Evolutionary conservation across 2,113 vertebrate species (phyloP).

Genomic region (Aix galericulata): DNA sequence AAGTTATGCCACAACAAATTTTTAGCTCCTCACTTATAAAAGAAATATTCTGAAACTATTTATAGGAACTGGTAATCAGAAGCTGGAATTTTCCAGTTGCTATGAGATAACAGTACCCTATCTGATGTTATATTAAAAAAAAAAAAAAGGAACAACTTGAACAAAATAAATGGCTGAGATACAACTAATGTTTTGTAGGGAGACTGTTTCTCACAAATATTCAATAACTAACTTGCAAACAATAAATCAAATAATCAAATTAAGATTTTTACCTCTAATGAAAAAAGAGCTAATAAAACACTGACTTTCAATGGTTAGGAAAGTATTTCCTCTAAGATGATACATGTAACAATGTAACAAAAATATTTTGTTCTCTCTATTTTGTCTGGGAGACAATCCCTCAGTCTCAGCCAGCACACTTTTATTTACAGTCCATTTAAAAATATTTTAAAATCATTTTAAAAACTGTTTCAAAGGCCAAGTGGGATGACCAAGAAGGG

Average conservation of each 20-base stretch:
- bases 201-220: neutral
- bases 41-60: neutral
- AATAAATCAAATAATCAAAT: neutral
- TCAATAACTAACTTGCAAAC: neutral
- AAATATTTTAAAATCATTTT: neutral
- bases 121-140: neutral
- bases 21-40: neutral
- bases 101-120: rapidly evolving
- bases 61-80: neutral
- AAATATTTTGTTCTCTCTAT: neutral
- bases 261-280: neutral
- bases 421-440: neutral
- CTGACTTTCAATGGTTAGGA: neutral
- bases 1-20: neutral
- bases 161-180: neutral
- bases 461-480: neutral
- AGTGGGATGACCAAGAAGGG: neutral
- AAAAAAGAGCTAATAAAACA: neutral
- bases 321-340: neutral
- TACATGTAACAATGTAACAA: neutral
- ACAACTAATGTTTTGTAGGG: neutral
- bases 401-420: neutral
- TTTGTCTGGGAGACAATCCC: neutral
- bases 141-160: neutral
- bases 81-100: neutral